Base-by-base conservation (phyloP, 2,113 vertebrate genomes). In the Rafetus swinhoei region DNA sequence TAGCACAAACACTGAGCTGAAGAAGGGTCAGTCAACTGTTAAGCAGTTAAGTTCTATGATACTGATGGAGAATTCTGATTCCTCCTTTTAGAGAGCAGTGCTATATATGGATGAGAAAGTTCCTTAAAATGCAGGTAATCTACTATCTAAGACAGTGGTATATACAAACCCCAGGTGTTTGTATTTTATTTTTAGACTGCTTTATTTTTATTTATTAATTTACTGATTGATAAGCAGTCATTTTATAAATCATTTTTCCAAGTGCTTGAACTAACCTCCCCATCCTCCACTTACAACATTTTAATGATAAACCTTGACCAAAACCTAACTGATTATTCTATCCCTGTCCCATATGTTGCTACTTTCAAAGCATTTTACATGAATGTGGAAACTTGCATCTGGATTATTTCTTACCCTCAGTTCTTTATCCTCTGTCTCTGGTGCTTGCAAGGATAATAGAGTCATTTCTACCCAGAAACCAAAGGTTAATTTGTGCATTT, bases 41-140 rank as follows among this genome's bases (percentile, higher is more conserved):
- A 29, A 14, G 27, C 29, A 13, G 14, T 62, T 62, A 62, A 32
- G 27, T 27, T 27, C 60, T 29, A 62, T 32, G 13, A 62, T 13
- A 62, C 60, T 27, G 27, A 62, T 7, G 24, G 56, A 39, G 25
- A 52, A 35, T 82, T 22, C 82, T 2, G 32, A 79, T 82, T 59
- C 45, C 12, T 45, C 9, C 1, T 27, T 77, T 81, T 53, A 57
- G 39, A 19, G 50, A 1, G 0, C 5, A 21, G 56, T 59, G 32
- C 32, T 50, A 57, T 25, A 85, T 35, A 59, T 1, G n/a, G 11
- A 45, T 39, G 24, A 72, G 32, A 84, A 45, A 45, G 45, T 45
- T 45, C 45, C 45, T 45, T 45, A 45, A 45, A 45, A 45, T 45
- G 45, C 45, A 45, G 45, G 45, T 45, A 45, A 45, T 45, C 45